Percentiles rank a stretch among this genome's conserved stretches.
These are phyloP conservation scores for Holacanthella duospinosa DNA, from an alignment of 2,888 invertebrate species.

Conservation along the genomic window DNA sequence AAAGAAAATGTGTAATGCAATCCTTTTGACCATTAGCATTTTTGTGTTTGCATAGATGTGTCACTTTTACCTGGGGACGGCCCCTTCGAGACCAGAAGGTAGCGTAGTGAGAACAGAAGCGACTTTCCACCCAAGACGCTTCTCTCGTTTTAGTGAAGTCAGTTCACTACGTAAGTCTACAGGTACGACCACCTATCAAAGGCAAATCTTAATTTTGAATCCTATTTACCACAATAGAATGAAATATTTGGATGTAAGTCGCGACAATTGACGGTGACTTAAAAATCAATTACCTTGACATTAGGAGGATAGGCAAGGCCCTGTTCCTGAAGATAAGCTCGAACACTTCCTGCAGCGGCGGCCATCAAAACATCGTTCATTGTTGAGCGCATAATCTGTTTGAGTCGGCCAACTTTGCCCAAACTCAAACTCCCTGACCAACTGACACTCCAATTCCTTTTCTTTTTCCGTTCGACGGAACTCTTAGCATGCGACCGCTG, in stretches of 20 bases:
- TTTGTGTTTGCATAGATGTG: too few relatives aligned
- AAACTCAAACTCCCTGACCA: slow-evolving; percentile 47
- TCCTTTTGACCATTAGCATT: too few relatives aligned
- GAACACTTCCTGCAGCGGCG: slow-evolving; percentile 46
- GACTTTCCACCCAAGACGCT: slow-evolving; percentile 40
- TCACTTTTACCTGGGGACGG: too few relatives aligned
- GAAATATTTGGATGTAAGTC: not conserved
- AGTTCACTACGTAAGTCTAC: slow-evolving; percentile 41
- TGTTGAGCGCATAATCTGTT: slow-evolving; percentile 48
- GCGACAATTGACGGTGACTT: not conserved
- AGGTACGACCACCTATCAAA: slow-evolving; percentile 41
- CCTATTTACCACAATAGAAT: not conserved
- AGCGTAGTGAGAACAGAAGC: slow-evolving; percentile 42
- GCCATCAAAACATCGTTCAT: slow-evolving; percentile 49
- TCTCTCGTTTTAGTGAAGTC: slow-evolving; percentile 36
- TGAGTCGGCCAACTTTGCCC: slow-evolving; percentile 44
- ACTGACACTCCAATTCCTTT: slow-evolving; percentile 39
- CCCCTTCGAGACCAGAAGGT: slow-evolving; percentile 49
- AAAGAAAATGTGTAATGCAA: too few relatives aligned
- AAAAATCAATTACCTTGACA: slow-evolving; percentile 41
- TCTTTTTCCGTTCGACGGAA: too few relatives aligned
- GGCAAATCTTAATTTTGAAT: not conserved
- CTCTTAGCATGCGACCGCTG: slow-evolving; percentile 25
- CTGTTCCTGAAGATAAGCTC: slow-evolving; percentile 44
- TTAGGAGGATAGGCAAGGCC: slow-evolving; percentile 47